Evolutionary conservation across 1,140 invertebrate species (phyloP), one percentile per base, ranked within the genome.

Genomic region (Linepithema humile): DNA sequence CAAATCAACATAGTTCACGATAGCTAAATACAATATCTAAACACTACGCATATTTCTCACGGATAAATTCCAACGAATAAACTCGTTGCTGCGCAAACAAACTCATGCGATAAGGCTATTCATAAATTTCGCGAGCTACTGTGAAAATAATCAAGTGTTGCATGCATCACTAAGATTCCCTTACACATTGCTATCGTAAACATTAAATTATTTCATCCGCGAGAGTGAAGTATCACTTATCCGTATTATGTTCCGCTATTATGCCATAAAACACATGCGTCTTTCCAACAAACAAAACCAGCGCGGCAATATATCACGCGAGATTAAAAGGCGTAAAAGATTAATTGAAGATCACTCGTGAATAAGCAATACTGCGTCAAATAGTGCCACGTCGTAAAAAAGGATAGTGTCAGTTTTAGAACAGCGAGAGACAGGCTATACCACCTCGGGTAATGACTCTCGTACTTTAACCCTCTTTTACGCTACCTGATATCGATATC

Each of bases 351-450:
- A 69, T 12, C 48, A 62, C 38, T 78, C 69, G 35, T 40, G 45
- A 35, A 15, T 23, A 35, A 38, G 32, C 43, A 17, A 53, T 62
- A 7, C 4, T 6, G 45, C 45, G 45, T 40, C 20, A 67, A 78
- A 69, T 40, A 53, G 53, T 38, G 32, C 12, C 43, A 2, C 32
- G 32, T 55, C 62, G 20, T 69, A 9, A 69, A 78, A 69, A 78
- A 53, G 45, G 5, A 78, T 78, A 78, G 62, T 29, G 62, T 35
- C 62, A 67, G 62, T 69, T 53, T 78, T 50, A 67, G 23, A 75
- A 78, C 62, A 69, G 45, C 29, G 38, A 17, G 10, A 9, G 32
- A 67, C 60, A 38, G 43, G 43, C 17, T 50, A 78, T 38, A 50
- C 32, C 32, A 12, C 20, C 23, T 12, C 32, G 9, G 23, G 45